Evolutionary conservation across 2,113 vertebrate genomes (phyloP).

Genomic region (Toxotes chatareus): DNA sequence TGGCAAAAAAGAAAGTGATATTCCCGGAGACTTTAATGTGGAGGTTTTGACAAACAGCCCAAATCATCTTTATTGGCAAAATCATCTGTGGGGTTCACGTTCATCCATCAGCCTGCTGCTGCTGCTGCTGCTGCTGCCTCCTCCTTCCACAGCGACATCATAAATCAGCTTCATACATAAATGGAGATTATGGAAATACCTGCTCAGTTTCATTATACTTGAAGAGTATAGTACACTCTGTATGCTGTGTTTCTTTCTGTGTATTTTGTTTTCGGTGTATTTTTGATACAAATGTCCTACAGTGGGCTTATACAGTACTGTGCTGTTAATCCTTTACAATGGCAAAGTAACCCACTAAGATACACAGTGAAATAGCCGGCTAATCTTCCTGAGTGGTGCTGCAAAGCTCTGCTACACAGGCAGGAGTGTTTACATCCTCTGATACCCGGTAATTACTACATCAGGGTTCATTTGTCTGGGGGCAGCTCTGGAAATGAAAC

Average conservation of each 20-base stretch:
- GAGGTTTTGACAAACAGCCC: background rate
- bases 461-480: constrained; percentile 33
- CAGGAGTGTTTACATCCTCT: constrained; percentile 24
- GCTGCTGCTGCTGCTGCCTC: constrained; percentile 3
- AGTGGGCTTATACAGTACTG: background rate
- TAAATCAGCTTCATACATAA: background rate
- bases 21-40: background rate
- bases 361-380: constrained; percentile 4
- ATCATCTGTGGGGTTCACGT: constrained; percentile 1
- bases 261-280: background rate
- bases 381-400: background rate
- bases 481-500: constrained; percentile 3
- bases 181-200: background rate
- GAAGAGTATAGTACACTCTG: too few relatives aligned
- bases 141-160: background rate
- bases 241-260: background rate
- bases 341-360: background rate
- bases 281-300: background rate
- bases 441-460: constrained; percentile 46
- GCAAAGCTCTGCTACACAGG: background rate
- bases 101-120: constrained; percentile 20
- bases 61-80: constrained; percentile 3
- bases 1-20: background rate
- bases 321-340: background rate
- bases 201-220: background rate